phyloP scores from a whole-genome alignment of 2,888 invertebrate species.

The Hypolimnas misippus region DNA sequence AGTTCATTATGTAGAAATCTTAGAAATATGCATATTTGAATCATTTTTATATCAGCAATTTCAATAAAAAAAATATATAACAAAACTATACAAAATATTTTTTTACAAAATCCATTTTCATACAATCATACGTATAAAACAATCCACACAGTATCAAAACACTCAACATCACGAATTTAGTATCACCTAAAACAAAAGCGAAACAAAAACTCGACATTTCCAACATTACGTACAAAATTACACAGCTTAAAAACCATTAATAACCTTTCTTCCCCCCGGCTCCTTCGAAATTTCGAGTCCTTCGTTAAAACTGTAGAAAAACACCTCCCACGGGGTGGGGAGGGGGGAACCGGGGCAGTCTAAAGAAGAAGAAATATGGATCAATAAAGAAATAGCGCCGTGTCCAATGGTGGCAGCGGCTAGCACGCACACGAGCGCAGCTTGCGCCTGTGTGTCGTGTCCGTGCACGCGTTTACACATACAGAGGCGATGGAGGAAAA shows the following conservation, averaged over 20 bases:
- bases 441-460: constrained; percentile 45
- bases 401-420: constrained; percentile 81
- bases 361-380: constrained; percentile 85
- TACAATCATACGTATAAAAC: too few species aligned
- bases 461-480: constrained; percentile 50
- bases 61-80: too few species aligned
- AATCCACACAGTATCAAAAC: neutral
- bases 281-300: constrained; percentile 71
- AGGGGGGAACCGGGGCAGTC: constrained; percentile 63
- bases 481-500: constrained; percentile 51
- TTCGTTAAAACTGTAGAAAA: constrained; percentile 84
- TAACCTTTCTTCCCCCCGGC: constrained; percentile 67
- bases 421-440: constrained; percentile 68
- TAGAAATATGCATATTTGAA: too few species aligned
- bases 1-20: too few species aligned
- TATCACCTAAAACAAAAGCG: constrained; percentile 44
- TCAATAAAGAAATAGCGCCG: constrained; percentile 84
- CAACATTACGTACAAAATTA: constrained; percentile 72
- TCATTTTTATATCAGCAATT: too few species aligned
- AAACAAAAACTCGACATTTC: constrained; percentile 58
- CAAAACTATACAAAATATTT: too few species aligned
- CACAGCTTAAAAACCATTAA: constrained; percentile 81
- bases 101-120: too few species aligned
- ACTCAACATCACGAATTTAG: constrained; percentile 15
- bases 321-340: constrained; percentile 59